Evolutionary conservation across 2,113 vertebrate species (phyloP).

Genomic region (Phalacrocorax pelagicus): DNA sequence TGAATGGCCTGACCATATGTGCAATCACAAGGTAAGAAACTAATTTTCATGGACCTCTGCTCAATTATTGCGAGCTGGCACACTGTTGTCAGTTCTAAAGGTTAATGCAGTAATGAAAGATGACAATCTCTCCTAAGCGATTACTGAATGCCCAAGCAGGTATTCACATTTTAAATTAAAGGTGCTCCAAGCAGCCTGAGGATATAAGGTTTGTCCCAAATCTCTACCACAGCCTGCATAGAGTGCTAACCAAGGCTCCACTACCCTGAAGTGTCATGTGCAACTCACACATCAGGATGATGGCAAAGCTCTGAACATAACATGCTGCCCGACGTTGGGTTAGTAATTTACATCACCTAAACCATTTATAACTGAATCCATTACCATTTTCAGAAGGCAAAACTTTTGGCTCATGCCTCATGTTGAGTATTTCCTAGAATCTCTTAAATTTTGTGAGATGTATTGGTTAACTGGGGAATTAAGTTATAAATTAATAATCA

Average conservation of each 20-base stretch:
- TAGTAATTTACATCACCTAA: not conserved
- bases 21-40: slow-evolving; percentile 42
- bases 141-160: slow-evolving; percentile 19
- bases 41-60: slow-evolving; percentile 55
- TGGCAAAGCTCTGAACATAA: not conserved
- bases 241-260: fast-evolving
- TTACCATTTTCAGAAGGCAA: not conserved
- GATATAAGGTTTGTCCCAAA: not conserved
- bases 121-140: slow-evolving; percentile 54
- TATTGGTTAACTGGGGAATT: not conserved
- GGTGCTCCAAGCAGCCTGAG: not conserved
- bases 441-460: not conserved
- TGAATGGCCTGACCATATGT: not conserved
- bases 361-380: not conserved
- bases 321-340: not conserved
- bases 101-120: slow-evolving; percentile 67
- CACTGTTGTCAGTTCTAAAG: slow-evolving; percentile 49
- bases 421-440: not conserved
- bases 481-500: slow-evolving; percentile 31
- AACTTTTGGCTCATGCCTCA: not conserved
- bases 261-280: not conserved
- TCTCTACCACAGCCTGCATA: not conserved
- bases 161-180: slow-evolving; percentile 36
- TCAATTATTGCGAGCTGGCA: slow-evolving; percentile 27
- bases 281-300: not conserved